phyloP scores from a whole-genome alignment of 2,888 invertebrate species.

The Aethes cnicana region DNA sequence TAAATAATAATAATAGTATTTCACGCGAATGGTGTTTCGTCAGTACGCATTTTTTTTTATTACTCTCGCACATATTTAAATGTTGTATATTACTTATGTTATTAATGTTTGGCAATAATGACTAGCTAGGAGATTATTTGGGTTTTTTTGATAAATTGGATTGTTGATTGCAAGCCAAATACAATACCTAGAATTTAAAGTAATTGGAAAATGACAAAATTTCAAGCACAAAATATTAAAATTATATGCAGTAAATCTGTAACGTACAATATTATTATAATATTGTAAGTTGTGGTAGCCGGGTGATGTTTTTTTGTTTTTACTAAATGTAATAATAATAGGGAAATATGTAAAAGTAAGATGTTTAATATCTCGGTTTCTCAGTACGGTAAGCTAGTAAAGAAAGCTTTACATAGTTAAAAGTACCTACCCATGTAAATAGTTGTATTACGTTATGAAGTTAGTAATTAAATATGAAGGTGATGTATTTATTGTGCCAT shows the following conservation, averaged over 20 bases:
- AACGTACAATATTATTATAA: not conserved
- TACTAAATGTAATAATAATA: not conserved
- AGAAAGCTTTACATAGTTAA: constrained; percentile 10
- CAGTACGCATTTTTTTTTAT: no score
- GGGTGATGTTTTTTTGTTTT: no score
- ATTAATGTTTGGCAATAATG: no score
- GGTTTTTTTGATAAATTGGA: no score
- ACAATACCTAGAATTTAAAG: not conserved
- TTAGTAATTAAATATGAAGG: not conserved
- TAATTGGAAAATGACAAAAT: constrained; percentile 27
- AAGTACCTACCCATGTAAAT: constrained; percentile 10
- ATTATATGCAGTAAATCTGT: not conserved
- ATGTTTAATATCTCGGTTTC: not conserved
- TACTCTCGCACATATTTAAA: no score
- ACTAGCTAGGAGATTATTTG: no score
- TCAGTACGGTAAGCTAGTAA: constrained; percentile 7
- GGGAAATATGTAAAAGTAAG: not conserved
- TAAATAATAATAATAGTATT: no score
- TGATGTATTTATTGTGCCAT: constrained; percentile 33
- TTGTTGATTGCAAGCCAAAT: no score
- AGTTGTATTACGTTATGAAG: constrained; percentile 4
- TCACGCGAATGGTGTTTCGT: no score
- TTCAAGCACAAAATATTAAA: constrained; percentile 7
- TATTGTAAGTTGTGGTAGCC: not conserved
- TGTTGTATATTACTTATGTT: no score